Percentiles rank a stretch among this genome's conserved stretches.
phyloP scores from a whole-genome alignment of 2,888 invertebrate species.

The Leucophora obtusa region DNA sequence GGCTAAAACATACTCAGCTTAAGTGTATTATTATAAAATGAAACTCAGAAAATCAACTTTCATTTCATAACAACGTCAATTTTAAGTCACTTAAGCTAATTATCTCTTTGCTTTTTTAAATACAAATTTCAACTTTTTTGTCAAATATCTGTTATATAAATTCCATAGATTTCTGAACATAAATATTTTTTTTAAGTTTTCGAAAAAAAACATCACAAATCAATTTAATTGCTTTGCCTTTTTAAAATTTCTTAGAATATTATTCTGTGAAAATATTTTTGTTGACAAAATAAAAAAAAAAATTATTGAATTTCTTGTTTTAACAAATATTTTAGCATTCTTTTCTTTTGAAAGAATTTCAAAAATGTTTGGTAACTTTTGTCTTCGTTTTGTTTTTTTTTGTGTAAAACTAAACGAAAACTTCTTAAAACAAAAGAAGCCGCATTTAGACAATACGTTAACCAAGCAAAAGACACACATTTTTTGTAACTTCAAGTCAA shows the following conservation, averaged over 20 bases:
- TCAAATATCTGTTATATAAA: too few species aligned
- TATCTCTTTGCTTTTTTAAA: too few species aligned
- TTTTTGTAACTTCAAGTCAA: constrained; percentile 28
- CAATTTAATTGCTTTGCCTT: not conserved
- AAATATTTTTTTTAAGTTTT: too few species aligned
- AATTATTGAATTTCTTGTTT: constrained; percentile 40
- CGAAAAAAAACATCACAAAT: not conserved
- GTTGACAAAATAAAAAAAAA: not conserved
- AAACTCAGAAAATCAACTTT: too few species aligned
- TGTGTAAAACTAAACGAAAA: constrained; percentile 3
- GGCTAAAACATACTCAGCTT: too few species aligned
- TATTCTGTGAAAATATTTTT: constrained; percentile 2
- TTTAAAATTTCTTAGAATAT: not conserved
- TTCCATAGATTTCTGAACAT: too few species aligned
- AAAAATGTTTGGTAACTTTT: constrained; percentile 26
- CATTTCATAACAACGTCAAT: too few species aligned
- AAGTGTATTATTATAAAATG: too few species aligned
- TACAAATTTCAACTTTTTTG: too few species aligned
- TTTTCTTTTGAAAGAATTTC: constrained; percentile 37
- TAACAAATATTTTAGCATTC: constrained; percentile 36
- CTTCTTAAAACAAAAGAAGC: constrained; percentile 24
- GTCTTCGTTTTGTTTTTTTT: constrained; percentile 10
- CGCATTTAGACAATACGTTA: constrained; percentile 16
- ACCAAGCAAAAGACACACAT: constrained; percentile 7
- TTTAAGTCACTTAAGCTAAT: too few species aligned